Evolutionary conservation across 1,140 invertebrate species (phyloP), one percentile per base, ranked within the genome.

Genomic region (Bicyclus anynana): DNA sequence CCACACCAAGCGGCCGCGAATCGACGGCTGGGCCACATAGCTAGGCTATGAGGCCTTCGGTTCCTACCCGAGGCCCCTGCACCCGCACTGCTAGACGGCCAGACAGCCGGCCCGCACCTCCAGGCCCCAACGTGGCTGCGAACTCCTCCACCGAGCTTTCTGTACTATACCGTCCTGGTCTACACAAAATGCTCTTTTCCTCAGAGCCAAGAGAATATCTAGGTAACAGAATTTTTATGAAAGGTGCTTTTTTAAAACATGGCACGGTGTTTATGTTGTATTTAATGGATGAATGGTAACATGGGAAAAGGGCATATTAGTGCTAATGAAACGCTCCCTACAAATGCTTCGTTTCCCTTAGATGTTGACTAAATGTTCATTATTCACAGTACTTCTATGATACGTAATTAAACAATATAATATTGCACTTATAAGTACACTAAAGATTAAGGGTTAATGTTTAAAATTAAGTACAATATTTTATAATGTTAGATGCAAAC

Each of bases 1-100:
- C 50, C 91, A 95, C 74, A 92, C 93, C 77, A 97, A 97, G 89
- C 92, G 94, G 77, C 92, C 94, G 60, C 92, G 95, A 78, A 93
- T 96, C 78, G 95, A 96, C 75, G 93, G 93, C 63, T 97, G 95
- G 95, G 92, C 94, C 77, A 95, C 95, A 92, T 96, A 95, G 91
- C 91, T 90, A 80, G 80, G 81, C 80, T 75, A 77, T 52, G 85
- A 86, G 80, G 84, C 87, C 86, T 89, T 85, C 80, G 85, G 84
- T 51, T 75, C 81, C 57, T 84, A 85, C 69, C 80, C 81, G 73
- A 82, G 79, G 84, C 83, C 80, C 62, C 69, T 84, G 46, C 78
- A 81, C 68, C 77, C 77, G 74, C 83, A 86, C 80, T 84, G 81
- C 76, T 86, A 76, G 60, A 53, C 62, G 66, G 57, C 55, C 65